phyloP scores from a whole-genome alignment of 1,140 invertebrate species.

The Drosophila ambigua region DNA sequence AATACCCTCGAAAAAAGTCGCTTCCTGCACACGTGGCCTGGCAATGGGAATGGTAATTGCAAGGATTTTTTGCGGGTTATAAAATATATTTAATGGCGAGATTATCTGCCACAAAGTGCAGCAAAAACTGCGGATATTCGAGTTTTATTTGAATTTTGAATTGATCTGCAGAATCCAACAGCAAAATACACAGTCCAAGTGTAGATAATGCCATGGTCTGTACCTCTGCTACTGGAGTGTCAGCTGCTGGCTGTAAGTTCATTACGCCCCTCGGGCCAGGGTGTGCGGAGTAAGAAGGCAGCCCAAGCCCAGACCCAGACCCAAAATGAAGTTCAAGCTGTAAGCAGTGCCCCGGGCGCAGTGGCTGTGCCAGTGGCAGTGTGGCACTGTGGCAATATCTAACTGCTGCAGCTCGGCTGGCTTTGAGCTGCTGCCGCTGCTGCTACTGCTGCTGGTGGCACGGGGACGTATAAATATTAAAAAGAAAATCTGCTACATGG shows the following conservation, averaged over 20 bases:
- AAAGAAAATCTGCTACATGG: constrained; percentile 72
- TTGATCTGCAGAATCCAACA: too few species aligned
- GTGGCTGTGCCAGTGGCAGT: constrained; percentile 23
- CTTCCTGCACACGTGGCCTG: too few species aligned
- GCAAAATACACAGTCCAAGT: too few species aligned
- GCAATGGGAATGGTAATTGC: too few species aligned
- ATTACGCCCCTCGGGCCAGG: background rate
- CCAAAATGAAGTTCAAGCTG: constrained; percentile 17
- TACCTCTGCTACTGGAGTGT: too few species aligned
- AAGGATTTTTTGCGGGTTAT: too few species aligned
- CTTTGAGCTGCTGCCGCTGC: constrained; percentile 3
- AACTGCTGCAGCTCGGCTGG: constrained; percentile 37
- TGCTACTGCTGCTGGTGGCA: background rate
- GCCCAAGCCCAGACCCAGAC: background rate
- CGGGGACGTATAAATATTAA: constrained; percentile 51
- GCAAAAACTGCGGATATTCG: too few species aligned
- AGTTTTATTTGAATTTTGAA: too few species aligned
- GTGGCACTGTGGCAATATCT: constrained; percentile 34
- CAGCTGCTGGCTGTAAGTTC: too few species aligned
- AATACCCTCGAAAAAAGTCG: constrained; percentile 34
- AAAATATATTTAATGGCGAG: too few species aligned
- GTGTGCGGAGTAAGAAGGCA: background rate
- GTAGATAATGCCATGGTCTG: too few species aligned
- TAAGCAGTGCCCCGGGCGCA: constrained; percentile 10
- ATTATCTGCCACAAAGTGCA: too few species aligned